Base-by-base conservation (phyloP, 64 coral and sea anemone genomes). In the Montipora efflorescens region DNA sequence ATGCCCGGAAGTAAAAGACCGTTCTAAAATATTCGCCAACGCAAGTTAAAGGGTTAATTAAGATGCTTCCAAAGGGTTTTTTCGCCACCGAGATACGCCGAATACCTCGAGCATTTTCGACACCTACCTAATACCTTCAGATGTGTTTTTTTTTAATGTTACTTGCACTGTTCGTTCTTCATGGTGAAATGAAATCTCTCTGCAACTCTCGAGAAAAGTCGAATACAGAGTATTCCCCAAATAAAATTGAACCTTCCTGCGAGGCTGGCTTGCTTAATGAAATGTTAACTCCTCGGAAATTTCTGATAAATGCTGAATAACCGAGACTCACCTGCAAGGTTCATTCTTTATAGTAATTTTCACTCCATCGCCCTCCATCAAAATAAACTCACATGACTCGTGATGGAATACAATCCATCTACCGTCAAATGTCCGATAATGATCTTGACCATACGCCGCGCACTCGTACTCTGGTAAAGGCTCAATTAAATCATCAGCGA, bases 341-440 rank as follows among this genome's bases (percentile, higher is more conserved):
- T 92, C 86, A 64, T 99, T 99, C 48, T 81, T 95, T 51, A 99
- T 87, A 2, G 92, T 81, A 10, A 99, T 49, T 8, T 75, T 79
- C 19, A 99, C 59, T 8, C 94, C 95, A 12, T 84, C 48, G 52
- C 80, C 73, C 20, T 94, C 73, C 79, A 99, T 90, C 49, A 99
- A 21, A 7, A 79, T 92, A 70, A 90, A 98, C 49, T 91, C 77
- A 46, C 90, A 98, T 9, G 78, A 66, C n/a, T 93, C 74, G 28
- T 92, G 91, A 64, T 96, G 91, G 68, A 96, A 96, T 19, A 25
- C 79, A 10, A 87, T 79, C 25, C 71, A 78, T 74, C 77, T 78
- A 4, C 95, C 95, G 48, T 99, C 97, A 83, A 99, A 99, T 10
- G 94, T 92, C 58, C 91, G 90, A 77, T 96, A 94, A 15, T 99